Evolutionary conservation across 1,140 invertebrate genomes (phyloP), one percentile per base, ranked within the genome.

Genomic region (Procambarus clarkii): DNA sequence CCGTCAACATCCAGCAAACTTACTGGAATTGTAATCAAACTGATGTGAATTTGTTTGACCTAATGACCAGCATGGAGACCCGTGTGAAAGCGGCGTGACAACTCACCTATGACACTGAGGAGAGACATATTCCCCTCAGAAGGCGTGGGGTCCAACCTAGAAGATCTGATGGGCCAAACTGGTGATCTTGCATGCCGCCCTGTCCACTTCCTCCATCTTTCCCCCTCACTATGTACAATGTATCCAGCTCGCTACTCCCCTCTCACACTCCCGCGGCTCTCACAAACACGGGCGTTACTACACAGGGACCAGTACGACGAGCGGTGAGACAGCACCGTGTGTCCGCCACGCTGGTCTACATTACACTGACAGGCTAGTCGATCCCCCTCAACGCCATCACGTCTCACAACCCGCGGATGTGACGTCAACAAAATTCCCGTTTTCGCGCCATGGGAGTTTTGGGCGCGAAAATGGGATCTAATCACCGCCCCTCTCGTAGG

Each of bases 391-490:
- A 78, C 89, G 89, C 89, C 82, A 91, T 91, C 89, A 86, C 89
- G 86, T 88, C 86, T 88, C 77, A 80, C 24, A 80, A 78, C 88
- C 74, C 89, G 24, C 82, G 88, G 88, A 64, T 79, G 77, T 91
- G 89, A 91, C 89, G 89, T 91, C 89, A 91, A 85, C 89, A 78
- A 81, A 88, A 91, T 91, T 91, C 89, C 89, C 89, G 89, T 91
- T 85, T 79, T 78, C 89, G 89, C 89, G 81, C 89, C 81, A 84
- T 85, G 82, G 76, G 82, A 78, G 76, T n/a, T 50, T 34, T n/a
- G 87, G 71, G 78, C 89, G 82, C 80, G 88, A 83, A 85, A 79
- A 77, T 84, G 89, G 88, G 89, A 64, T 48, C 18, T 84, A 76
- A 84, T 64, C 86, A 34, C 34, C 34, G 54, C 60, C 46, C 60